Percentiles rank a stretch among this genome's conserved stretches.
phyloP scores from a whole-genome alignment of 2,888 invertebrate genomes.

The Andrena bucephala region DNA sequence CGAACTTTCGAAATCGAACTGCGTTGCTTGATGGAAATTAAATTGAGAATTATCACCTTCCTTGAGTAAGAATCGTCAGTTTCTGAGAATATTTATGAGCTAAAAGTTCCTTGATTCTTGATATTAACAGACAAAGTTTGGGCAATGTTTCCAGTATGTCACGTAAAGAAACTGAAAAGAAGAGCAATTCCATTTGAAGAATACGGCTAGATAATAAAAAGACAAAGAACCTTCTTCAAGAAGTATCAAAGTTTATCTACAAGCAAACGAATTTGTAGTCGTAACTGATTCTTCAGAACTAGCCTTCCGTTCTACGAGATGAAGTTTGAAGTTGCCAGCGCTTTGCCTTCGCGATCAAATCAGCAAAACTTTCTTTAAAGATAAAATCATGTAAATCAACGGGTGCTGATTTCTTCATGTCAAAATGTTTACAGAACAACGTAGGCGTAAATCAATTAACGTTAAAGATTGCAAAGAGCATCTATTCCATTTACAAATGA shows the following conservation, averaged over 20 bases:
- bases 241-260: constrained; percentile 23
- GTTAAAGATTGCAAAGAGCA: no score
- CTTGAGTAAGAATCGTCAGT: no score
- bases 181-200: background rate
- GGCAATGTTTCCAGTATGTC: background rate
- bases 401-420: background rate
- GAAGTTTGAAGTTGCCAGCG: constrained; percentile 8
- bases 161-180: background rate
- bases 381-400: constrained; percentile 20
- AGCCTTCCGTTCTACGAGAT: constrained; percentile 21
- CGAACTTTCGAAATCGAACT: no score
- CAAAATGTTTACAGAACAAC: background rate
- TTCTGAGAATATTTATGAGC: no score
- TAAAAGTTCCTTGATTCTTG: background rate
- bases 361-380: background rate
- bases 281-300: constrained; percentile 22
- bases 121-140: no score
- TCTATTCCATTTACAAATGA: no score
- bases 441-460: no score
- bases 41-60: no score
- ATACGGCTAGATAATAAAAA: constrained; percentile 12
- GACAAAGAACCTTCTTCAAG: background rate
- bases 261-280: constrained; percentile 19
- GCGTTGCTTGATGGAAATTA: no score
- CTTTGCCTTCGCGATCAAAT: constrained; percentile 14